Base-by-base conservation (phyloP, 2,888 invertebrate species). In the Drosophila stalkeri region DNA sequence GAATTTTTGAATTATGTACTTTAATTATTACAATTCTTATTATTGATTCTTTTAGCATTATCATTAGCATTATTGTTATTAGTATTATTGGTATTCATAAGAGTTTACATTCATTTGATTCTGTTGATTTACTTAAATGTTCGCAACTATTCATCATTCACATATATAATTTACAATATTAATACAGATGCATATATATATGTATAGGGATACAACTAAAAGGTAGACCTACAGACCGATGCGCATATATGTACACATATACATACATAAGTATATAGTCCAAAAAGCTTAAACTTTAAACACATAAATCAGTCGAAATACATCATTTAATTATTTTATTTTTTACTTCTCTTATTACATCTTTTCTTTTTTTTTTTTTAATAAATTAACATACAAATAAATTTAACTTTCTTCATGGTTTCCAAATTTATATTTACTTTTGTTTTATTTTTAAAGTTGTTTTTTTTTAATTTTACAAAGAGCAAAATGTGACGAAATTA, bases 241-340 rank as follows among this genome's bases (percentile, higher is more conserved):
- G 72, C 37, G 60, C 47, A 66, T 55, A 52, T 55, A 67, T 47
- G 23, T 41, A 33, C 18, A 35, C 33, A 62, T 44, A 39, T 55
- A 75, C 49, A 60, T 56, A 67, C 47, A 73, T 68, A 65, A 44
- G 52, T 73, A 73, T 57, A 51, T 64, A 64, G 70, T 69, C 70
- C 70, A 52, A 59, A 69, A 46, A 61, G 64, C 73, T 82, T 82
- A 74, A 82, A 80, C 74, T 78, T 86, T 86, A 86, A 86, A 86
- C 83, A 82, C 78, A 82, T 83, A 75, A 86, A 80, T 83, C 83
- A 83, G 83, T 83, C 86, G 63, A 81, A 79, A 81, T 75, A 77
- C 74, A 81, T 79, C 62, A 69, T 72, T 70, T 73, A 27, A 67
- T 70, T 73, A 27, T 41, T 55, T 35, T 31, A 49, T 49, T 39